Conservation (phyloP, 2,888 invertebrate species). For the Himalopsyche anomala region DNA sequence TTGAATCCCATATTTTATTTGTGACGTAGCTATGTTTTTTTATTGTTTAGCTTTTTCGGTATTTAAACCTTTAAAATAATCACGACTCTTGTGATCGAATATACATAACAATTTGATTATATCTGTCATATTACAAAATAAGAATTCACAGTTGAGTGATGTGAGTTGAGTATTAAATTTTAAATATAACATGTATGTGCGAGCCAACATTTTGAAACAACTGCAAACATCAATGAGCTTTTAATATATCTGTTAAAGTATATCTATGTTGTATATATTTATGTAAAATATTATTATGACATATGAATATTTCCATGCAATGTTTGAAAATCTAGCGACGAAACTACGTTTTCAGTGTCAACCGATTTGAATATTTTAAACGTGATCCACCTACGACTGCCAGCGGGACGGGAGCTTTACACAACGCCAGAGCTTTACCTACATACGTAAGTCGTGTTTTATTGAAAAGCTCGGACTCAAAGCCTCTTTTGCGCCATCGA, state of each 20-base stretch:
- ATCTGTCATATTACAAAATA: too few relatives aligned
- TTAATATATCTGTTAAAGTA: background rate
- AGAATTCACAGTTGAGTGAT: too few relatives aligned
- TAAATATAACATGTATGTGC: too few relatives aligned
- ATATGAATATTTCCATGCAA: background rate
- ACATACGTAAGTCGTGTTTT: constrained; percentile 38
- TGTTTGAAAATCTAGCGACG: background rate
- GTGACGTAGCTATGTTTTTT: too few relatives aligned
- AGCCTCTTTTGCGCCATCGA: constrained; percentile 20
- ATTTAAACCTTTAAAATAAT: too few relatives aligned
- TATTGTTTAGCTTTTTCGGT: too few relatives aligned
- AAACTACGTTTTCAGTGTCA: background rate
- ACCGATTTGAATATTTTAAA: constrained; percentile 17
- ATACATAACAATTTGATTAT: too few relatives aligned
- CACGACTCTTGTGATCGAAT: too few relatives aligned
- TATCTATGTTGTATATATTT: background rate
- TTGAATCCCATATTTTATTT: too few relatives aligned
- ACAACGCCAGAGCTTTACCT: background rate
- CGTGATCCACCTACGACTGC: constrained; percentile 28
- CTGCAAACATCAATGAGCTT: too few relatives aligned
- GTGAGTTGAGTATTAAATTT: too few relatives aligned
- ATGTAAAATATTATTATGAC: background rate
- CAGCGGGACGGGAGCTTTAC: background rate
- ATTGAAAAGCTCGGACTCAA: constrained; percentile 35
- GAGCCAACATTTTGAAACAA: too few relatives aligned